phyloP scores from a whole-genome alignment of 2,113 vertebrate genomes.

The Pyrgilauda ruficollis region DNA sequence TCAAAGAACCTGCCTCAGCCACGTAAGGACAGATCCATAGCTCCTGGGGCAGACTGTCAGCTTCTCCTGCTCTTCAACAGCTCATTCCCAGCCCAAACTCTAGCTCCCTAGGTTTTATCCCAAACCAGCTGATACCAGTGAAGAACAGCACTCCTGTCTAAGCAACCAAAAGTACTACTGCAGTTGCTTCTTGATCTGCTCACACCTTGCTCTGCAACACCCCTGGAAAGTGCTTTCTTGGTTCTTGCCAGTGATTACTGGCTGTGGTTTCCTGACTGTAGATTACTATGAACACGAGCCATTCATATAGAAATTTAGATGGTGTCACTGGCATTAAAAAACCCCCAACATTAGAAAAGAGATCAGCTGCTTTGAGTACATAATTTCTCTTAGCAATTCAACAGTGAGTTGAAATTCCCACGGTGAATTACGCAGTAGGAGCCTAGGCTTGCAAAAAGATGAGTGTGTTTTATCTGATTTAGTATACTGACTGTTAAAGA shows the following conservation, averaged over 20 bases:
- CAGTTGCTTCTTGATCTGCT: background rate
- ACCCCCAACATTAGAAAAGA: background rate
- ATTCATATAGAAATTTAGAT: background rate
- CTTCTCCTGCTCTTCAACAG: background rate
- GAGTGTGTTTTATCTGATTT: background rate
- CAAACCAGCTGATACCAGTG: background rate
- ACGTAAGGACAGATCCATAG: background rate
- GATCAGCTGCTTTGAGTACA: background rate
- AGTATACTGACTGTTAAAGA: background rate
- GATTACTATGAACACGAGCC: accelerated
- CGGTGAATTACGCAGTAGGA: background rate
- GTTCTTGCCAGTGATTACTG: background rate
- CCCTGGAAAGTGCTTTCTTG: background rate
- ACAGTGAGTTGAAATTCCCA: background rate
- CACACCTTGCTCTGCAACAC: background rate
- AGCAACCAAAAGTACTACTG: background rate
- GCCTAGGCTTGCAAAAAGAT: background rate
- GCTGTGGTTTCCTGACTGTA: background rate
- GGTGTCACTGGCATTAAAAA: background rate
- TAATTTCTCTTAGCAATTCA: background rate
- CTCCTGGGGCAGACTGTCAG: background rate
- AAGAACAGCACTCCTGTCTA: background rate
- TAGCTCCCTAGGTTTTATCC: background rate
- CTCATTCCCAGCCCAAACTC: background rate
- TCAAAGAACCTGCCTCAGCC: background rate